Evolutionary conservation across 1,140 invertebrate species (phyloP).

Genomic region (Catajapyx aquilonaris): DNA sequence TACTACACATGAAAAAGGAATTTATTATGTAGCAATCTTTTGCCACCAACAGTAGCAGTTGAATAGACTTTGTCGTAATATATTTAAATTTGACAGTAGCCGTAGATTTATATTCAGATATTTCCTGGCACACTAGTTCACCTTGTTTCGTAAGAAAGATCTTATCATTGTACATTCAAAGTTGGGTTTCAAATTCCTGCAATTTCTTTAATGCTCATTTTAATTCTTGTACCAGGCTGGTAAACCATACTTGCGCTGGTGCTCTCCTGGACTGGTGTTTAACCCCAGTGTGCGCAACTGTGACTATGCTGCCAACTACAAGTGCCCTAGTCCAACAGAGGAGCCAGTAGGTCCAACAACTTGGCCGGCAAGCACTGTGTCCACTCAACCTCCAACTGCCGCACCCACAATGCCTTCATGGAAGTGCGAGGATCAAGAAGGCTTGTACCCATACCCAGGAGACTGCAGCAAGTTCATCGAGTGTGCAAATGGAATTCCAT

Average conservation of each 20-base stretch:
- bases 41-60: no score
- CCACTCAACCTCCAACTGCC: not conserved
- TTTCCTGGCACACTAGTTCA: no score
- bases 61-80: no score
- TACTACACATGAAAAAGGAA: no score
- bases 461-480: conserved; percentile 30
- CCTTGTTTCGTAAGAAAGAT: no score
- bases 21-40: no score
- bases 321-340: not conserved
- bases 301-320: not conserved
- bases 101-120: no score
- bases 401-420: not conserved
- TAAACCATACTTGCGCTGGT: not conserved
- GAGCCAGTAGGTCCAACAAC: not conserved
- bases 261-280: not conserved
- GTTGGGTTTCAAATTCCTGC: not conserved
- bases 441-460: conserved; percentile 19
- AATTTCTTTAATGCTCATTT: no score
- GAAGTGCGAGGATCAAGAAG: not conserved
- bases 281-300: not conserved
- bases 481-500: conserved; percentile 22
- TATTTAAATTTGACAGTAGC: no score
- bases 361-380: not conserved
- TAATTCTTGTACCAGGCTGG: not conserved
- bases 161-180: no score